Conservation (phyloP, 2,797 vertebrate species). For the Acipenser ruthenus region DNA sequence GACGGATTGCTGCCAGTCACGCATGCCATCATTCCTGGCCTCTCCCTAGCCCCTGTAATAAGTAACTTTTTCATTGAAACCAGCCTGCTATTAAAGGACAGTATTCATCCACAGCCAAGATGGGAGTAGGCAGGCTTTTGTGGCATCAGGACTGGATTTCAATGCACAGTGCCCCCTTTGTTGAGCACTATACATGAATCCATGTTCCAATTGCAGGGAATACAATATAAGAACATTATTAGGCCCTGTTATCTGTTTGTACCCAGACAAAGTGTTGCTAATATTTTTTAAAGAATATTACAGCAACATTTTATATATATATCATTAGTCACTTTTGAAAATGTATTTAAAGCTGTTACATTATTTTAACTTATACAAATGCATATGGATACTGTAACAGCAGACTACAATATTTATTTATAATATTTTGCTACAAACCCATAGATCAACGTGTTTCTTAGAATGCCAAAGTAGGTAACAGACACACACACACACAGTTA, state of each 20-base stretch:
- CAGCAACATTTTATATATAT: too few relatives aligned
- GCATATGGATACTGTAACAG: too few relatives aligned
- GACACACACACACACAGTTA: background rate
- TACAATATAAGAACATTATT: constrained; percentile 29
- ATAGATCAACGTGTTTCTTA: too few relatives aligned
- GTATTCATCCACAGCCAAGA: constrained; percentile 88
- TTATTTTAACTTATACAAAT: too few relatives aligned
- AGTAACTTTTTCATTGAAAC: constrained; percentile 73
- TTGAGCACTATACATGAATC: constrained; percentile 64
- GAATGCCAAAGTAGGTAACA: background rate
- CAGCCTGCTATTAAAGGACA: constrained; percentile 79
- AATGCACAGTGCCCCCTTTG: constrained; percentile 85
- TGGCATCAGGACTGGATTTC: constrained; percentile 73
- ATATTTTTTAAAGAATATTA: too few relatives aligned
- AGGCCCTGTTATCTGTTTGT: too few relatives aligned
- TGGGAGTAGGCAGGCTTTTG: constrained; percentile 75
- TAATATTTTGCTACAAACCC: too few relatives aligned
- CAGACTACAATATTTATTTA: too few relatives aligned
- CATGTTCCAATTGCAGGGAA: constrained; percentile 46
- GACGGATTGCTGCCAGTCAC: constrained; percentile 96
- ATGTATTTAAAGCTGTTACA: too few relatives aligned
- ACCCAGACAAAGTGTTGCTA: too few relatives aligned
- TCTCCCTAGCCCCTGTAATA: constrained; percentile 72
- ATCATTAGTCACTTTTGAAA: too few relatives aligned
- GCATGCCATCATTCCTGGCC: constrained; percentile 71